phyloP scores from a whole-genome alignment of 2,797 vertebrate genomes.

The Anguilla marmorata region DNA sequence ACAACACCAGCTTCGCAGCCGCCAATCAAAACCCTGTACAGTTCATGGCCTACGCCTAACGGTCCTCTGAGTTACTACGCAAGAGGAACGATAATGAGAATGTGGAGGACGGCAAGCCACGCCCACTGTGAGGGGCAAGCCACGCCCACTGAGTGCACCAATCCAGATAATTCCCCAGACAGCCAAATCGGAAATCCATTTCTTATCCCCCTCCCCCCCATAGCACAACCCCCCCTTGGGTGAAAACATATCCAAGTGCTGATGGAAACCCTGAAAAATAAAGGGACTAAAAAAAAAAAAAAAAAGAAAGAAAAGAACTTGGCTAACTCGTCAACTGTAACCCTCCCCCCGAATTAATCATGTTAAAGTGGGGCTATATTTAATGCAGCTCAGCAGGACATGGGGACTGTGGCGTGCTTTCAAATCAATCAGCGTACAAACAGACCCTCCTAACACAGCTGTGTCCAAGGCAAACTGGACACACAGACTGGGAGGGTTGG shows the following conservation, averaged over 20 bases:
- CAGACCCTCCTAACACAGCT: too few species aligned
- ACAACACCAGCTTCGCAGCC: constrained; percentile 44
- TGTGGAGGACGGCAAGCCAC: background rate
- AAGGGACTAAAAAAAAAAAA: too few species aligned
- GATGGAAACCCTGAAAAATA: too few species aligned
- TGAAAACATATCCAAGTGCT: too few species aligned
- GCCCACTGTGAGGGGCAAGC: too few species aligned
- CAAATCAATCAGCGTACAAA: too few species aligned
- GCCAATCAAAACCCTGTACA: constrained; percentile 46
- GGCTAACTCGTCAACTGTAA: background rate
- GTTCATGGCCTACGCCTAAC: constrained; percentile 26
- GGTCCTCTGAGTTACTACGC: constrained; percentile 35
- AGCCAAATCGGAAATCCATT: too few species aligned
- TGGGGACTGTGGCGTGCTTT: too few species aligned
- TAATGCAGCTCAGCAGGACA: background rate
- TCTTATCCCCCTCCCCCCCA: constrained; percentile 4
- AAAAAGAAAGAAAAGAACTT: background rate
- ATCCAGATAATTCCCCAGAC: too few species aligned
- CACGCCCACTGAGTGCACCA: too few species aligned
- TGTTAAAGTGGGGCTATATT: background rate
- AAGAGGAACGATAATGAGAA: constrained; percentile 19
- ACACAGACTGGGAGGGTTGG: too few species aligned
- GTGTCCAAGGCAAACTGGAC: too few species aligned
- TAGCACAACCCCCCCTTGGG: background rate
- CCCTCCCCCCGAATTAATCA: background rate